Base-by-base conservation (phyloP, 2,113 vertebrate species). In the Formicarius rufipectus region DNA sequence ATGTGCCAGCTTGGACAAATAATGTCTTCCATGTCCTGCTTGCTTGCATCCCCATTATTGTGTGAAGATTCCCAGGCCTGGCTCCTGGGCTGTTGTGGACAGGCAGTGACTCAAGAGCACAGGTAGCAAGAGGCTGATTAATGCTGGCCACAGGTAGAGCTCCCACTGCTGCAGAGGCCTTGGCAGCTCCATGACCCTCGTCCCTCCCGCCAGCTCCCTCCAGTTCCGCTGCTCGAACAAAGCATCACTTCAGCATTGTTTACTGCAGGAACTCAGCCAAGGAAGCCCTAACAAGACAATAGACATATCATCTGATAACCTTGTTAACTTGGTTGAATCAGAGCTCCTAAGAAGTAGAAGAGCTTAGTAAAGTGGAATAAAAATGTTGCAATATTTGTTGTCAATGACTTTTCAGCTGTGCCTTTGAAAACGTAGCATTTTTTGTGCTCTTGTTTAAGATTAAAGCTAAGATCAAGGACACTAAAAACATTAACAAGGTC, bases 381-480 rank as follows among this genome's bases (percentile, higher is more conserved):
- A 97, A 97, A 81, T 96, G 83, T 86, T 97, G 50, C 79, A 92
- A 64, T 96, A 96, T 97, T 97, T 95, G 85, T 84, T 90, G 90
- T 87, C 95, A 84, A 91, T 89, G 76, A 89, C 66, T 95, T 98
- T 97, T 97, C 96, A 96, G 76, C 87, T 92, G 76, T 64, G 66
- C 60, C 64, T 96, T 91, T 93, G 95, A 95, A 97, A 97, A 76
- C 2, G 4, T 53, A 96, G 53, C 33, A 40, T 97, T 97, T 98
- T 94, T 97, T 97, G 69, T 95, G 92, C 94, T 92, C 97, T 98
- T 97, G 95, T 97, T 97, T 97, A 96, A 97, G 95, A 97, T 97
- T 96, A 98, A 98, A 98, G 96, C 93, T 87, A 97, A 93, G 75
- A 96, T 97, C 97, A 98, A 98, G 98, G 98, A 97, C 98, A 64